Base-by-base conservation (phyloP, 2,113 vertebrate genomes). In the Crotalus tigris region DNA sequence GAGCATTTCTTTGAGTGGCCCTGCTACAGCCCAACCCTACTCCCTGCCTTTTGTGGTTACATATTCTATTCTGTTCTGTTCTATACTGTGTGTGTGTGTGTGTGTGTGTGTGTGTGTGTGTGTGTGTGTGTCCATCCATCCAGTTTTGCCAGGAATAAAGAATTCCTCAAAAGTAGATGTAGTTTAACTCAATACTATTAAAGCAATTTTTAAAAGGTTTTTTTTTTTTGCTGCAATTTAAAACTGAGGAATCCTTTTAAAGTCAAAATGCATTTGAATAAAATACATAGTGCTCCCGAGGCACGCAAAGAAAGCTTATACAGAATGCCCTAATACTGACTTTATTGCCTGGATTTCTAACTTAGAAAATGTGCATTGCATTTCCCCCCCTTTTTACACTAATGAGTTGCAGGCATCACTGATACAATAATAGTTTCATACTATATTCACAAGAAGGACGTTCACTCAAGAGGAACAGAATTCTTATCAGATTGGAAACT, bases 371-470 rank as follows among this genome's bases (percentile, higher is more conserved):
- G 92, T 96, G 92, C 95, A 96, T 89, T 89, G 33, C 88, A 58
- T 54, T 87, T 53, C 10, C 4, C 1, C 13, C 51, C 13, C 21
- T 59, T 59, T 59, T 44, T 57, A 96, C 86, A 61, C 92, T 96
- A 95, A 95, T 95, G 95, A 96, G 93, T 91, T 95, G 93, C 94
- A 96, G 96, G 93, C 95, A 57, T 91, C 96, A 95, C 92, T 96
- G 96, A 96, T 96, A 88, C 87, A 95, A 94, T 96, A 94, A 94
- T 87, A 95, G 92, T 94, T 94, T 95, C 96, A 92, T 92, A 90
- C 87, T 85, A 64, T 92, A 92, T 93, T 96, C 96, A 93, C 93
- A 95, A 93, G 95, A 97, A 96, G 94, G 93, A 95, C 95, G 95
- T 93, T 96, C 97, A 94, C 88, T 96, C 95, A 96, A 95, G 96